Conservation (phyloP, 2,888 invertebrate species). For the Limnephilus rhombicus region DNA sequence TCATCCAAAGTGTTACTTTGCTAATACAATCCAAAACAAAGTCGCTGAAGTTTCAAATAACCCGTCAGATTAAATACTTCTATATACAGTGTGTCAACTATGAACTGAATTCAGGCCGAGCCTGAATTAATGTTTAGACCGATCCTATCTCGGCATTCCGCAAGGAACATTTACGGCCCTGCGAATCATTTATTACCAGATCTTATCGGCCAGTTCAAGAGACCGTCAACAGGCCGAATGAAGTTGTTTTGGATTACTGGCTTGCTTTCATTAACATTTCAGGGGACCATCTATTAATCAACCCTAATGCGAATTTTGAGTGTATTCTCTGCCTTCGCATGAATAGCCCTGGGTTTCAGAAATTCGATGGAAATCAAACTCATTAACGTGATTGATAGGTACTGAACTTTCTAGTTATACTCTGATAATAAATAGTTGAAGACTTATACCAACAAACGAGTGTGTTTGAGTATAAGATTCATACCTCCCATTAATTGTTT, state of each 20-base stretch:
- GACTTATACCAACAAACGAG: background rate
- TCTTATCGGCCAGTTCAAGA: constrained; percentile 47
- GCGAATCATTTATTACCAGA: constrained; percentile 55
- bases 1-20: background rate
- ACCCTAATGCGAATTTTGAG: constrained; percentile 43
- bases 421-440: background rate
- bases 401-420: background rate
- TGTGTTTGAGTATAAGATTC: background rate
- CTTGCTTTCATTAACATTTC: constrained; percentile 40
- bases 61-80: background rate
- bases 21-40: background rate
- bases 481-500: background rate
- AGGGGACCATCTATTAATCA: constrained; percentile 46
- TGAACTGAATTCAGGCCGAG: constrained; percentile 21
- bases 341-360: background rate
- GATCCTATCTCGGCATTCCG: constrained; percentile 44
- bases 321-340: background rate
- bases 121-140: constrained; percentile 37
- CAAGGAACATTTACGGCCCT: constrained; percentile 42
- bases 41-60: constrained; percentile 13
- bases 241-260: constrained; percentile 51
- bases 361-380: background rate
- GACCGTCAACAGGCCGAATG: constrained; percentile 45
- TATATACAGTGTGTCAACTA: constrained; percentile 21
- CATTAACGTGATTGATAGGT: background rate